A percentile compares a stretch with the other conserved stretches of the same genome.
phyloP scores from a whole-genome alignment of 2,888 invertebrate genomes.

The Pecten maximus region DNA sequence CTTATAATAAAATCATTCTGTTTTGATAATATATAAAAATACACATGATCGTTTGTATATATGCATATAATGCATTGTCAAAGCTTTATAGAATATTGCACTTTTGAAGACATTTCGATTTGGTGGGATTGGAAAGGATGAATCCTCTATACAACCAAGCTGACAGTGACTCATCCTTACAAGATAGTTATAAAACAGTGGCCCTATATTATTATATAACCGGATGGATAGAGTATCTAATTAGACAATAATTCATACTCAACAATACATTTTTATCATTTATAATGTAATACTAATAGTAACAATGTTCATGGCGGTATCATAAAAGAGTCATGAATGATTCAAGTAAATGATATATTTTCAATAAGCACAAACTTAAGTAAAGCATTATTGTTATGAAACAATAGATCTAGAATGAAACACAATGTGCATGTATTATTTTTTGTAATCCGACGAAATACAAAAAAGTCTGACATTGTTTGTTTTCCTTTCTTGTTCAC shows the following conservation, averaged over 20 bases:
- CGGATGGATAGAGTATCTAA: background rate
- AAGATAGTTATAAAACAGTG: background rate
- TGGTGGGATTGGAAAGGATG: background rate
- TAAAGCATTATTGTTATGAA: background rate
- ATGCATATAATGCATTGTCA: slow-evolving; percentile 5
- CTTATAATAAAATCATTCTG: background rate
- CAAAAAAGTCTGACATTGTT: no score
- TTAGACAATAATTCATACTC: background rate
- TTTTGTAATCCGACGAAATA: no score
- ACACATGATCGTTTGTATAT: background rate
- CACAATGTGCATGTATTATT: background rate
- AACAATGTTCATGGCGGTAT: background rate
- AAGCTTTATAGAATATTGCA: background rate
- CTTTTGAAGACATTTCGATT: background rate
- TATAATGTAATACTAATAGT: background rate
- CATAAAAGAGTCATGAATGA: background rate
- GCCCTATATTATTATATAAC: background rate
- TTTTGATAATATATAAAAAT: slow-evolving; percentile 1
- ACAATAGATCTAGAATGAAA: background rate
- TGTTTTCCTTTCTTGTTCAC: no score
- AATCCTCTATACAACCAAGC: background rate
- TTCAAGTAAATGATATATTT: background rate
- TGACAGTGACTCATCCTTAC: background rate
- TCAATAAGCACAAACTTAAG: background rate
- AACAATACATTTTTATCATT: background rate